Percentiles rank a stretch among this genome's conserved stretches.
These are phyloP conservation scores for Gambelia wislizenii DNA, from an alignment of 2,797 vertebrate genomes.

Conservation along the genomic window DNA sequence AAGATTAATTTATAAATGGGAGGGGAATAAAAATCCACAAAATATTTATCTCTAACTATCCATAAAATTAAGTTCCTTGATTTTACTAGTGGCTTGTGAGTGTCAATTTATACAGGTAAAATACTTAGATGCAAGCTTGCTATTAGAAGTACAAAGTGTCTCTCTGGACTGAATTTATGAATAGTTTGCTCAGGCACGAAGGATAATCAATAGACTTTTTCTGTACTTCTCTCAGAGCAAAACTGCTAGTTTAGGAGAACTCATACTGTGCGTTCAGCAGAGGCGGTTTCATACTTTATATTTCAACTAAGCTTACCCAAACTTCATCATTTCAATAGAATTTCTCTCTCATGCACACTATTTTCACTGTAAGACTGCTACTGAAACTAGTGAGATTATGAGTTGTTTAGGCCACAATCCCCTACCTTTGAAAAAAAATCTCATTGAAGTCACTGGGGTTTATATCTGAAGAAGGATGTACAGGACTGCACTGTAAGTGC, in stretches of 20 bases:
- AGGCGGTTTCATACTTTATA: background rate
- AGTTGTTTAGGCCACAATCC: background rate
- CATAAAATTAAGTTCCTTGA: slow-evolving; percentile 12
- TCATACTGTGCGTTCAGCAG: slow-evolving; percentile 6
- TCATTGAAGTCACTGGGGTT: too few species aligned
- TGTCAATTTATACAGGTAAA: slow-evolving; percentile 30
- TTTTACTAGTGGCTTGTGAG: slow-evolving; percentile 14
- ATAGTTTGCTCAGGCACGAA: slow-evolving; percentile 26
- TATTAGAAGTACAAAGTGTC: slow-evolving; percentile 27
- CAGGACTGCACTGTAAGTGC: too few species aligned
- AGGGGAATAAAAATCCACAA: background rate
- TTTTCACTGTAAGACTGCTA: too few species aligned
- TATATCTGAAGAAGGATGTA: too few species aligned
- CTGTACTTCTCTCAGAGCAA: slow-evolving; percentile 6
- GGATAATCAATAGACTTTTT: slow-evolving; percentile 33
- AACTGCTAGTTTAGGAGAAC: slow-evolving; percentile 15
- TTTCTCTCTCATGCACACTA: background rate
- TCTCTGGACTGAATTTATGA: slow-evolving; percentile 30
- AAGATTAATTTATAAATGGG: background rate
- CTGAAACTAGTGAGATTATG: background rate
- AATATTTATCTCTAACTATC: slow-evolving; percentile 9
- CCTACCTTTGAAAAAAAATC: too few species aligned
- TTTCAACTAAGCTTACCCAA: background rate
- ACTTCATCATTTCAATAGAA: background rate
- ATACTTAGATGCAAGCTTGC: background rate